Evolutionary conservation across 2,888 invertebrate genomes (phyloP), one percentile per base, ranked within the genome.

Genomic region (Meloe dianella): DNA sequence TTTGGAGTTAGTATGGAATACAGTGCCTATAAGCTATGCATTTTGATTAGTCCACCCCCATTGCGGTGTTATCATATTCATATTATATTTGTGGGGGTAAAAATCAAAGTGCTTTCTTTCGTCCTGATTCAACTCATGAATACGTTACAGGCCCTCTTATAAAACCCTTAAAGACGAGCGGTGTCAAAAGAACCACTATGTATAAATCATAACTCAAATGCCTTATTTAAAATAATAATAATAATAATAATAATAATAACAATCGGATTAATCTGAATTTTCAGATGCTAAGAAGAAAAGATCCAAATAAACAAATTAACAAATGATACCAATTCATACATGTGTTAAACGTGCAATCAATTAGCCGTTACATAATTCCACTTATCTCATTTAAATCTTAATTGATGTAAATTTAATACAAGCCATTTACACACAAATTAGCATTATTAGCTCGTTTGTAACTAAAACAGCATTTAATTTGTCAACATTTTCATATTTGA

Each of bases 91-190:
- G 78, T 75, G 78, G 78, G 82, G 81, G 81, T 79, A 82, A 82
- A 82, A 83, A 83, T 83, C 83, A 83, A 82, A 82, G 82, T 80
- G 81, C 77, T 80, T 79, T 74, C 75, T 75, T 76, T 71, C 76
- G 75, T 77, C 77, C 74, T 75, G 75, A 78, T 78, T 80, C 79
- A 77, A 72, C 79, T 80, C 81, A 81, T 81, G 81, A 81, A 81
- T 81, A 81, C 76, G 76, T 77, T 75, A 77, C 74, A 72, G 74
- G 73, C 71, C 76, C 77, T 77, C 76, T 78, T 77, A 74, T 77
- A 77, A 78, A 78, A 75, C 77, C 77, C 76, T 77, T 79, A 75
- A 77, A 78, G 75, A 77, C 74, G 75, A 71, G 73, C 73, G 71
- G 72, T 78, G 77, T 78, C 78, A 79, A 80, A 54, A 79, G 79